A percentile compares a stretch with the other conserved stretches of the same genome.
phyloP scores from a whole-genome alignment of 2,888 invertebrate genomes.

The Drosophila stalkeri region DNA sequence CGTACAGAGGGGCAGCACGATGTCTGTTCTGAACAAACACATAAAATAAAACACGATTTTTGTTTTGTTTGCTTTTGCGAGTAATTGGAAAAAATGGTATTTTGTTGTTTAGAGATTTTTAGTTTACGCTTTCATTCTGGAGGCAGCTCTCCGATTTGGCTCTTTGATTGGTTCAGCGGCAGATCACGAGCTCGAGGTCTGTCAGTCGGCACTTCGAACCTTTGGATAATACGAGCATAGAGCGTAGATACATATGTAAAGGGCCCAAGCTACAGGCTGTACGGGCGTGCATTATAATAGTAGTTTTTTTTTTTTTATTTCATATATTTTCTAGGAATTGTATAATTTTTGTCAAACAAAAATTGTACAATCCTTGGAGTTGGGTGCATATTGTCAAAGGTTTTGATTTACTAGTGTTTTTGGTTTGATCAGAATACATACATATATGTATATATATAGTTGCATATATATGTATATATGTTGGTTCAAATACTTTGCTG shows the following conservation, averaged over 20 bases:
- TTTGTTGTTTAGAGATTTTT: conserved; percentile 15
- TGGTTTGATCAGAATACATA: background rate
- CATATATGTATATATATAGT: background rate
- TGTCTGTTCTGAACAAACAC: conserved; percentile 78
- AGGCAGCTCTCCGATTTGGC: conserved; percentile 53
- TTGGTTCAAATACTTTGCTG: conserved; percentile 21
- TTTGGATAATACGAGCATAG: conserved; percentile 81
- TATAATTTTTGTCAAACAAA: conserved; percentile 58
- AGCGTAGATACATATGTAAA: conserved; percentile 74
- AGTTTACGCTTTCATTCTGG: conserved; percentile 43
- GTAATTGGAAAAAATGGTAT: conserved; percentile 32
- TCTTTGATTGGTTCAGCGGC: conserved; percentile 67
- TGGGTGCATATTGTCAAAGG: conserved; percentile 21
- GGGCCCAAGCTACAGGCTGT: conserved; percentile 54
- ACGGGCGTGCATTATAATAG: conserved; percentile 49
- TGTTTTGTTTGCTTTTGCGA: conserved; percentile 29
- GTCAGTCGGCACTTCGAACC: conserved; percentile 76
- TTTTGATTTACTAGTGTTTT: background rate
- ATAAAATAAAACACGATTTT: conserved; percentile 70
- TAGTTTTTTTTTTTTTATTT: background rate
- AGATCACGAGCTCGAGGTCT: conserved; percentile 71
- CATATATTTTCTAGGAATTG: conserved; percentile 36
- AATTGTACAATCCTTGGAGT: conserved; percentile 56
- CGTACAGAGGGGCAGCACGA: conserved; percentile 53
- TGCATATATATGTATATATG: conserved; percentile 8